phyloP scores from a whole-genome alignment of 1,140 invertebrate species.

The Meloidogyne floridensis region DNA sequence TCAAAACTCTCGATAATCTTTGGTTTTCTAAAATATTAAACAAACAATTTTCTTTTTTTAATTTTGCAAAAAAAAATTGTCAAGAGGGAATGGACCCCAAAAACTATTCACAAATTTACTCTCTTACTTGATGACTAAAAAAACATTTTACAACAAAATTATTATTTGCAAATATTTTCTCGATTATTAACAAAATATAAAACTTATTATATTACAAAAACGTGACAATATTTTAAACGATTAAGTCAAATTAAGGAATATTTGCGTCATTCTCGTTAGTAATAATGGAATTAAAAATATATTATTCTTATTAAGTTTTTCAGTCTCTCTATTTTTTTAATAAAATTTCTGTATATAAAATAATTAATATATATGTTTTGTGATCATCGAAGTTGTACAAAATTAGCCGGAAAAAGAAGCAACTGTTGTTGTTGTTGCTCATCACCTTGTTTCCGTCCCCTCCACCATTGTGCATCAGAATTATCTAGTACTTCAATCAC shows the following conservation, averaged over 20 bases:
- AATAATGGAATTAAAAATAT: not conserved
- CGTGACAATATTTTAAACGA: not conserved
- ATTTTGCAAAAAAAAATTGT: too few relatives aligned
- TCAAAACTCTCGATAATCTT: too few relatives aligned
- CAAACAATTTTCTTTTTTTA: too few relatives aligned
- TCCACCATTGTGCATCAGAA: constrained; percentile 44
- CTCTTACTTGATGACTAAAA: not conserved
- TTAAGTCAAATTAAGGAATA: not conserved
- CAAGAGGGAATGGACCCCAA: too few relatives aligned
- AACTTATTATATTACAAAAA: not conserved
- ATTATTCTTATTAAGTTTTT: not conserved
- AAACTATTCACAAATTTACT: not conserved
- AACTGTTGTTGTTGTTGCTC: not conserved
- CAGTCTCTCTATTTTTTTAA: not conserved
- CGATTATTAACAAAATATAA: not conserved
- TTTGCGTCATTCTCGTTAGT: not conserved
- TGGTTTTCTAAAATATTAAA: too few relatives aligned
- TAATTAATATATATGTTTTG: not conserved
- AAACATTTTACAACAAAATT: not conserved
- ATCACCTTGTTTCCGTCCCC: constrained; percentile 39
- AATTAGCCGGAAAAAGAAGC: constrained; percentile 43
- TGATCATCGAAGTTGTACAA: constrained; percentile 34
- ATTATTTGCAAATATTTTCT: not conserved
- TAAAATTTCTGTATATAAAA: not conserved
- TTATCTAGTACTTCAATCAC: constrained; percentile 48